A percentile compares a stretch with the other conserved stretches of the same genome.
Conservation (phyloP, 1,140 invertebrate genomes). For the Pemphigus obesinymphae region DNA sequence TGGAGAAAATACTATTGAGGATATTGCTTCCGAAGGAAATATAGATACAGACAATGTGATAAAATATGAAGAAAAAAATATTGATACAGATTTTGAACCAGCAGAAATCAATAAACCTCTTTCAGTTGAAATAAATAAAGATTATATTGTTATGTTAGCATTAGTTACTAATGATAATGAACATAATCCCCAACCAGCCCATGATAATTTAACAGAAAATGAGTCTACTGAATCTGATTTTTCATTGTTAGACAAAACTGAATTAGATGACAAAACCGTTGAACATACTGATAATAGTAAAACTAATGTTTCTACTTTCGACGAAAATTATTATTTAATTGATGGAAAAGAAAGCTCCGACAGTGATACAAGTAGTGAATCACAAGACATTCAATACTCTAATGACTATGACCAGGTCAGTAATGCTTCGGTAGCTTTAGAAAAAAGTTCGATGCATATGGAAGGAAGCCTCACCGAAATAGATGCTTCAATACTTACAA, state of each 20-base stretch:
- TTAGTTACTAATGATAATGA: neutral
- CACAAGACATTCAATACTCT: neutral
- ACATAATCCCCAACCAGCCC: neutral
- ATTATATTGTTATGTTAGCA: constrained; percentile 10
- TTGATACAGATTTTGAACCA: neutral
- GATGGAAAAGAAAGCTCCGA: neutral
- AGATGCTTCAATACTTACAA: neutral
- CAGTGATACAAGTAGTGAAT: neutral
- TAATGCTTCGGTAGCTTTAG: neutral
- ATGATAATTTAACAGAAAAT: neutral
- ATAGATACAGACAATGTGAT: neutral
- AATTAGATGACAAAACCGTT: neutral
- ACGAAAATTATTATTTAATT: neutral
- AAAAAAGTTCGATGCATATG: neutral
- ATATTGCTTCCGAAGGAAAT: neutral
- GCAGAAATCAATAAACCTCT: neutral
- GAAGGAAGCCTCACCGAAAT: neutral
- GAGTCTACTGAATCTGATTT: constrained; percentile 4
- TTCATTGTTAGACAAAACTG: neutral
- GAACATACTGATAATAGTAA: neutral
- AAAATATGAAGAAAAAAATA: neutral
- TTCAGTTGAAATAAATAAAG: neutral
- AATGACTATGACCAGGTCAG: neutral
- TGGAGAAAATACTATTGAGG: neutral
- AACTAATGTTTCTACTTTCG: neutral